Evolutionary conservation across 2,888 invertebrate genomes (phyloP).

Genomic region (Eumacrocentrus americanus): DNA sequence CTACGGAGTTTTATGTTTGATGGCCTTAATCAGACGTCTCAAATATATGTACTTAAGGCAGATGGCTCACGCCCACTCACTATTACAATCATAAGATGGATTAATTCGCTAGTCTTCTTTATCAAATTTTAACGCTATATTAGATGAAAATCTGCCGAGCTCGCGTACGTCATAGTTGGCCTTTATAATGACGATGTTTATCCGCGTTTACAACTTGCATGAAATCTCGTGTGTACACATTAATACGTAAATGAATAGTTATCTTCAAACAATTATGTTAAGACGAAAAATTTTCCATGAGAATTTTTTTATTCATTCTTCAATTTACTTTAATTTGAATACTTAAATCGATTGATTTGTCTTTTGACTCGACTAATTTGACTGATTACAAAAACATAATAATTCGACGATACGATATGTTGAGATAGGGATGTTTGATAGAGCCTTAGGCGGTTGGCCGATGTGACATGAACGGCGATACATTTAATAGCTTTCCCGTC

Average conservation of each 20-base stretch:
- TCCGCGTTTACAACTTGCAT: neutral
- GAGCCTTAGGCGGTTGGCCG: neutral
- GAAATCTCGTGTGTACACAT: neutral
- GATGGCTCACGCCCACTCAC: neutral
- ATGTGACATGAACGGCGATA: neutral
- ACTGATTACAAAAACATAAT: neutral
- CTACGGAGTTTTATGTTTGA: no score
- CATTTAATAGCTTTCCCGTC: neutral
- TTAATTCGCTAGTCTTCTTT: neutral
- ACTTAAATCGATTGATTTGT: no score
- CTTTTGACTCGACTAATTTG: no score
- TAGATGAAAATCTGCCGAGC: neutral
- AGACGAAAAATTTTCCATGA: neutral
- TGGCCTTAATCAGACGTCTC: no score
- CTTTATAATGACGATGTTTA: neutral
- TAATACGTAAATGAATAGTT: neutral
- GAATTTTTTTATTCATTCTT: neutral
- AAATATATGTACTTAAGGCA: no score
- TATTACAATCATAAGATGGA: neutral
- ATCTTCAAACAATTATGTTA: neutral
- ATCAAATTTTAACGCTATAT: neutral
- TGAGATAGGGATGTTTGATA: neutral
- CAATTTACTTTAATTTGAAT: neutral
- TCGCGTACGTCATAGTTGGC: neutral
- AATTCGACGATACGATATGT: neutral